Base-by-base conservation (phyloP, 1,140 invertebrate species). In the Maconellicoccus hirsutus region DNA sequence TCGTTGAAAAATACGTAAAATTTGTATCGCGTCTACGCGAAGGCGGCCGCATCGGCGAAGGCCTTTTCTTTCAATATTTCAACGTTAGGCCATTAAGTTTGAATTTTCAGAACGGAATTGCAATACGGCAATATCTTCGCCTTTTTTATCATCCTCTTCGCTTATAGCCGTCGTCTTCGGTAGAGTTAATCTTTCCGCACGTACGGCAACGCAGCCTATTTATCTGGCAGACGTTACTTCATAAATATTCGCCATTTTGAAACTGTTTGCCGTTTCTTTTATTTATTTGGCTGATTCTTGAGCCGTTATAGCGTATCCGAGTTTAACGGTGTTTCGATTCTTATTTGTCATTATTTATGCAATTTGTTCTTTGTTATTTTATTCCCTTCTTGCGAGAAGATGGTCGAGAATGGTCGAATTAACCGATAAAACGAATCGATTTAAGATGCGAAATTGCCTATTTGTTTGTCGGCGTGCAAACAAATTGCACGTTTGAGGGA, bases 121-220 rank as follows among this genome's bases (percentile, higher is more conserved):
- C 61, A 23, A 25, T 66, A 23, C 21, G 21, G 61, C 22, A 66
- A 25, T 66, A 25, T 66, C 25, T 66, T 25, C 16, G 16, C 16
- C 6, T 16, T 4, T 16, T 16, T 3, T 59, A 7, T 59, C n/a
- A 7, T 59, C 4, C 52, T 16, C 21, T 59, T 16, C 52, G 16
- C 52, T 59, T 59, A 4, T 66, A 12, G 21, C 21, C 25, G 3
- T 66, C 25, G 3, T 66, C 25, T 66, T 25, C 61, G 25, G 2
- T 66, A 66, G 61, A 25, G 21, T 66, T 66, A 66, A 66, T 66
- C 21, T 66, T 66, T 66, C 61, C 61, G 61, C 61, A 66, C 61
- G 61, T 66, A 66, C 61, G 61, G 10, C 19, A 14, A 66, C 10
- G 61, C 61, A 66, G 21, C 61, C 61, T 66, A 66, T 66, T 66